Evolutionary conservation across 2,888 invertebrate genomes (phyloP), one percentile per base, ranked within the genome.

Genomic region (Andrena flavipes): DNA sequence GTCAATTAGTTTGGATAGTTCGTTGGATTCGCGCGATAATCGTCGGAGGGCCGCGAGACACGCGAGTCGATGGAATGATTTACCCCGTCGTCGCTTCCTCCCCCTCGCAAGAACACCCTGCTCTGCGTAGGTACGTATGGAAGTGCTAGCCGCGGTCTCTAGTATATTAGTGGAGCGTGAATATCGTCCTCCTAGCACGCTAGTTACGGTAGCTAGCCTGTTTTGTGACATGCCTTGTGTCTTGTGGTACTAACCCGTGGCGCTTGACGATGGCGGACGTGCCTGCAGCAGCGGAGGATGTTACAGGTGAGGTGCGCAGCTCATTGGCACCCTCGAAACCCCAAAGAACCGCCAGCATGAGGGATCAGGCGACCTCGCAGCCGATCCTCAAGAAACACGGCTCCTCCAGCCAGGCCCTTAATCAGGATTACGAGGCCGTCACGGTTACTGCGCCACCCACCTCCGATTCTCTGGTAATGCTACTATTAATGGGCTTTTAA

Each of bases 331-430:
- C 97, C 16, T 96, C 97, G 76, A 98, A 98, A 94, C 98, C 98
- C 20, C 97, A 97, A 93, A 95, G 98, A 84, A 97, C 97, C 23
- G 97, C 97, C 62, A 98, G 98, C 92, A 97, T 98, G 96, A 95
- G 97, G 88, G 97, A 97, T 94, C 95, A 97, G 76, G 84, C 87
- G 7, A 81, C 89, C 71, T 87, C 85, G 16, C 92, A 92, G 65
- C 91, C 91, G 6, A 83, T 91, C 23, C 73, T 91, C 48, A 91
- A 91, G 76, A 91, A 91, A 77, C 85, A 86, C 35, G 67, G 72
- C 29, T 75, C 79, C 0, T 76, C 84, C n/a, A 73, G 60, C 6
- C 69, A 77, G 30, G 68, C 72, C 35, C 78, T 81, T 23, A 76
- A 79, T 71, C 83, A 88, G 70, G 90, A 91, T 76, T 93, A 92